phyloP scores from a whole-genome alignment of 1,140 invertebrate species.

The Zaprionus inermis region DNA sequence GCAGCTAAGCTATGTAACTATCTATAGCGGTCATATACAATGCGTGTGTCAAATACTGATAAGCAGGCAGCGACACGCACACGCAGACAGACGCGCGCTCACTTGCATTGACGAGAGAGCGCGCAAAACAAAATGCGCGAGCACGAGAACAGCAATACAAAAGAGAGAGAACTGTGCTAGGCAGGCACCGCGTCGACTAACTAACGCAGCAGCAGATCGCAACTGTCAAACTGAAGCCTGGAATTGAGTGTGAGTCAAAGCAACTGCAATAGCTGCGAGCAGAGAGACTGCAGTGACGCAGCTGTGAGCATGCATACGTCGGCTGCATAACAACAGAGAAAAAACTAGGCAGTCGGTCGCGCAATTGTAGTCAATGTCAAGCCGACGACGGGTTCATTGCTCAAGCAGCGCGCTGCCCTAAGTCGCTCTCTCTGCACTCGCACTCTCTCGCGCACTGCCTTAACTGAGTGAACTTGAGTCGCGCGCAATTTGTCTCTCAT shows the following conservation, averaged over 20 bases:
- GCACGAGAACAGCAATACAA: background rate
- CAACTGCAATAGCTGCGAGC: background rate
- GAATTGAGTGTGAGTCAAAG: constrained; percentile 56
- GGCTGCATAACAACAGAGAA: constrained; percentile 41
- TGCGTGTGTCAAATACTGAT: constrained; percentile 42
- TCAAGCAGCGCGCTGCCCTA: constrained; percentile 31
- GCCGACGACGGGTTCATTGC: constrained; percentile 36
- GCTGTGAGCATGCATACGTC: too few relatives aligned
- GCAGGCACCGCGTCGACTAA: constrained; percentile 25
- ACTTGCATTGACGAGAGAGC: constrained; percentile 13
- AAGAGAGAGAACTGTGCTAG: background rate
- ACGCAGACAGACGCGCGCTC: background rate
- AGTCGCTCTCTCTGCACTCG: background rate
- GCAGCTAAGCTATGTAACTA: constrained; percentile 16
- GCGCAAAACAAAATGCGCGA: constrained; percentile 8
- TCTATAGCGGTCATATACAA: constrained; percentile 53
- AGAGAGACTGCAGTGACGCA: constrained; percentile 2
- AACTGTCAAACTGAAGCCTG: constrained; percentile 62
- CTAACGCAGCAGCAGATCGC: constrained; percentile 32
- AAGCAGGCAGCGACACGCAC: constrained; percentile 22
- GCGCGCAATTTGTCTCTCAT: background rate
- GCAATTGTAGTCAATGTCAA: constrained; percentile 54
- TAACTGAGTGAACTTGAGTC: background rate
- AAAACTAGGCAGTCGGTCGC: constrained; percentile 22
- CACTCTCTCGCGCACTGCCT: background rate